Evolutionary conservation across 2,888 invertebrate genomes (phyloP), one percentile per base, ranked within the genome.

Genomic region (Phalera bucephala): DNA sequence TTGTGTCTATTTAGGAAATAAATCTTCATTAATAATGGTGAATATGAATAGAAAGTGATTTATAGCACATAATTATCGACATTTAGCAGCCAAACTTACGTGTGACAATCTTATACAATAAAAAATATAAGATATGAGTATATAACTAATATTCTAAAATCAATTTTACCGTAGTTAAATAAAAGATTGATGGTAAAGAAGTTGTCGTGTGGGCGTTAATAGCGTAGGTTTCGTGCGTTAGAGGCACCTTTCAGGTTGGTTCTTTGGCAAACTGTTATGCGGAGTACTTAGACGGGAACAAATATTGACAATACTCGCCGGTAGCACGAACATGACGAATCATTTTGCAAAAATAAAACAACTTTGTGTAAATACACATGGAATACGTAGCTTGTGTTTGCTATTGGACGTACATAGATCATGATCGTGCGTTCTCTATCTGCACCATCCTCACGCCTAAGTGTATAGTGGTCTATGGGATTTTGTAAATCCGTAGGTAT

Each of bases 221-320:
- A 44, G 55, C 51, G 49, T 36, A 49, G 38, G 35, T 33, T 54
- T 52, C 45, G 48, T 47, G 32, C 36, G 37, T 45, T 40, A 47
- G 70, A 69, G 73, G 71, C 65, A 64, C 68, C 64, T 64, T 57
- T 60, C 57, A 72, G 69, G 69, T 73, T 65, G 56, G 37, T 55
- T 60, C 52, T 44, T 43, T 30, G 33, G 56, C 28, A 48, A 60
- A 50, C 41, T 54, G 40, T 40, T 43, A 38, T 52, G 32, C 32
- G 40, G 36, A 31, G 44, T 49, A 50, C 47, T 45, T 23, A 61
- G 52, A 36, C 53, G 40, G 47, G 31, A 44, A 54, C 52, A 65
- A 75, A 83, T 78, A 82, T 82, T 82, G 73, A 71, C 71, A 53
- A 40, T 45, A 54, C 53, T 66, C 58, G 49, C 47, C 49, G 48